Conservation (phyloP, 1,140 invertebrate genomes). For the Bombus waltoni region DNA sequence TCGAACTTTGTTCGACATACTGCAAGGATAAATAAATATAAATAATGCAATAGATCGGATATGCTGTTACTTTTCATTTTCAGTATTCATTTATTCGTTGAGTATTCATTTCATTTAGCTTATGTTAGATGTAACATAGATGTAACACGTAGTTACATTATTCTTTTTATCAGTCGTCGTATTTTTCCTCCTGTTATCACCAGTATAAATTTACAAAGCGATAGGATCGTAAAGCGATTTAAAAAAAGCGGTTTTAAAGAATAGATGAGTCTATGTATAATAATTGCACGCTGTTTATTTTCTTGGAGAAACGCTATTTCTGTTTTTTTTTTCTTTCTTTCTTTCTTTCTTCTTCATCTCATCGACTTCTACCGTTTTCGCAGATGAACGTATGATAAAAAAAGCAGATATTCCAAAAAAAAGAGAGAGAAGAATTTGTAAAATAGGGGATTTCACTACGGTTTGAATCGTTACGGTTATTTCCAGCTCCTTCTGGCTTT, state of each 20-base stretch:
- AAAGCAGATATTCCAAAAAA: conserved; percentile 1
- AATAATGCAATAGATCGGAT: background rate
- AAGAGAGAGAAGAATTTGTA: background rate
- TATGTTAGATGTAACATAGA: background rate
- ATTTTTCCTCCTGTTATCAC: background rate
- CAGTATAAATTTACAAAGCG: background rate
- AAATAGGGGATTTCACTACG: conserved; percentile 8
- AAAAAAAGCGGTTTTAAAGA: too few relatives aligned
- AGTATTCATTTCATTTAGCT: background rate
- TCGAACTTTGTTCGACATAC: background rate
- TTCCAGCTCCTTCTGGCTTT: background rate
- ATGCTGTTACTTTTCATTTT: background rate
- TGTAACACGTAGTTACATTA: too few relatives aligned
- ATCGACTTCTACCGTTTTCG: too few relatives aligned
- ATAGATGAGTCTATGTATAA: background rate
- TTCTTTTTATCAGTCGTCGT: too few relatives aligned
- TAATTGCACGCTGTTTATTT: background rate
- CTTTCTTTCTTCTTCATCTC: too few relatives aligned
- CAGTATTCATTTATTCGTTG: too few relatives aligned
- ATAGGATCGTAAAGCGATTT: background rate
- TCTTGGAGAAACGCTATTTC: background rate
- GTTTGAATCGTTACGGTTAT: conserved; percentile 13
- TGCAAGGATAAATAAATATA: background rate
- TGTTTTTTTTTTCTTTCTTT: background rate
- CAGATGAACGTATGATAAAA: background rate